Conservation (phyloP, 2,113 vertebrate genomes). For the Psilopsiagon aurifrons region DNA sequence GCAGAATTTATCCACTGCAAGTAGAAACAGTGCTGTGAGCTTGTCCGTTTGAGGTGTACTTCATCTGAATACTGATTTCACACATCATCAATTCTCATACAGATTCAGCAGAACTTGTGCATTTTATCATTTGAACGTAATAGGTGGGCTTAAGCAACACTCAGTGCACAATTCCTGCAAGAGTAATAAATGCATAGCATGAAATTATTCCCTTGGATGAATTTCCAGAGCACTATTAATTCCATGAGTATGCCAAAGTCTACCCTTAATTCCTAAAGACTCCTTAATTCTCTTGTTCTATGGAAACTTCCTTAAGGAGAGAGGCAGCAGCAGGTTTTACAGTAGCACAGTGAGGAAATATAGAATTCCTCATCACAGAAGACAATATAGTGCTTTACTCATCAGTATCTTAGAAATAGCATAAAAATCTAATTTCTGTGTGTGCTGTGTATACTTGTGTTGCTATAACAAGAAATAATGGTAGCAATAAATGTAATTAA, state of each 20-base stretch:
- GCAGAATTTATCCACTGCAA: not conserved
- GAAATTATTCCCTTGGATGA: not conserved
- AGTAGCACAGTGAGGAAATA: not conserved
- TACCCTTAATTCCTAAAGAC: not conserved
- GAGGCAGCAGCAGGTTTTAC: not conserved
- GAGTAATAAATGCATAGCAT: not conserved
- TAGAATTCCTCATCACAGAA: not conserved
- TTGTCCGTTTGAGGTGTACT: not conserved
- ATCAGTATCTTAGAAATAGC: not conserved
- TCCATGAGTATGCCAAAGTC: not conserved
- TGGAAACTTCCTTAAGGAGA: not conserved
- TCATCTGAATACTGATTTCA: not conserved
- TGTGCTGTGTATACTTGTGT: not conserved
- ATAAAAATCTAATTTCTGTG: not conserved
- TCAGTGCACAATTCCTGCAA: not conserved
- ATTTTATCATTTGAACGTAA: not conserved
- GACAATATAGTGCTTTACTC: not conserved
- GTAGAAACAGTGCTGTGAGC: accelerated
- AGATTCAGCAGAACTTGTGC: not conserved
- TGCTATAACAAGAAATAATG: not conserved
- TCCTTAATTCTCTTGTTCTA: not conserved
- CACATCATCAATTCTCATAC: not conserved
- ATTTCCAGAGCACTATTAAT: not conserved
- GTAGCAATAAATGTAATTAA: slow-evolving; percentile 1
- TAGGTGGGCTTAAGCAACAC: not conserved